Evolutionary conservation across 2,113 vertebrate species (phyloP).

Genomic region (Eublepharis macularius): DNA sequence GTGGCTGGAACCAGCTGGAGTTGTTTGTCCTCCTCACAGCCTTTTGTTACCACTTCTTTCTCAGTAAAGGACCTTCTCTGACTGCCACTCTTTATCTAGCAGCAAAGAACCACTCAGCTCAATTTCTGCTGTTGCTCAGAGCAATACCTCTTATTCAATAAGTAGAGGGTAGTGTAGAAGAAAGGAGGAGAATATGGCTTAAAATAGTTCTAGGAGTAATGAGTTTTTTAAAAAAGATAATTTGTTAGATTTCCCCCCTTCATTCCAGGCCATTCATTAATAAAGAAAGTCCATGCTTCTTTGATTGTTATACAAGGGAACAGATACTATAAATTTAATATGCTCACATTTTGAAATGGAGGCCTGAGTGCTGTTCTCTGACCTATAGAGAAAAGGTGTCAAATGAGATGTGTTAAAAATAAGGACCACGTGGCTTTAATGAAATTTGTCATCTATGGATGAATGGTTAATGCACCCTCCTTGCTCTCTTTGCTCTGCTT

Average conservation of each 20-base stretch:
- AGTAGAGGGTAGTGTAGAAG: too few relatives aligned
- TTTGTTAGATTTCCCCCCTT: not conserved
- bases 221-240: too few relatives aligned
- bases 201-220: too few relatives aligned
- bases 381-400: slow-evolving; percentile 50
- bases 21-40: too few relatives aligned
- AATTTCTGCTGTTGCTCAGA: too few relatives aligned
- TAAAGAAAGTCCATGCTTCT: not conserved
- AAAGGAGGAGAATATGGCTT: too few relatives aligned
- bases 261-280: not conserved
- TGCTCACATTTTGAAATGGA: not conserved
- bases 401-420: slow-evolving; percentile 23
- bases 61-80: too few relatives aligned
- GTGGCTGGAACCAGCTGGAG: too few relatives aligned
- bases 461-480: slow-evolving; percentile 13
- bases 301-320: not conserved
- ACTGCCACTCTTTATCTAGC: too few relatives aligned
- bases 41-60: too few relatives aligned
- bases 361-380: not conserved
- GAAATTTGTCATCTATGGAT: slow-evolving; percentile 16
- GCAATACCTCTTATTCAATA: too few relatives aligned
- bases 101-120: too few relatives aligned
- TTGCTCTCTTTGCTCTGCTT: slow-evolving; percentile 9
- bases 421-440: slow-evolving; percentile 2
- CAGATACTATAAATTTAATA: slow-evolving; percentile 10